phyloP scores from a whole-genome alignment of 2,888 invertebrate genomes.

The Gandaritis pyraliata region DNA sequence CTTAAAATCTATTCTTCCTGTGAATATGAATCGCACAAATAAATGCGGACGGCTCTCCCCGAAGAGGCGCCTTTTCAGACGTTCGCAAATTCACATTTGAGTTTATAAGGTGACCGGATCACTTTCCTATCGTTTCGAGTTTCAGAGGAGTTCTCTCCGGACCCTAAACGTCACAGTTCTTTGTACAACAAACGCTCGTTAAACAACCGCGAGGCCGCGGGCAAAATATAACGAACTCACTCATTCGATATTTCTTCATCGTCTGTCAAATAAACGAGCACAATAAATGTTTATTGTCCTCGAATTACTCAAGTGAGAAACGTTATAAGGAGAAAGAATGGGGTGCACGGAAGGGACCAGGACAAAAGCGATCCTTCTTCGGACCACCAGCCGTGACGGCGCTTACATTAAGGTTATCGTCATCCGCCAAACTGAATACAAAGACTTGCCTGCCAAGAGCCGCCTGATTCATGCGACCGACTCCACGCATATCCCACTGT shows the following conservation, averaged over 20 bases:
- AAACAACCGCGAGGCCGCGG: slow-evolving; percentile 58
- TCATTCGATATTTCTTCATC: slow-evolving; percentile 79
- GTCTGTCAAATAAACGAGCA: slow-evolving; percentile 80
- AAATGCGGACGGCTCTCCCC: slow-evolving; percentile 66
- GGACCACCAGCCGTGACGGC: slow-evolving; percentile 81
- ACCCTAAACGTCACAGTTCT: slow-evolving; percentile 49
- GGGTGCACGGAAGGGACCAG: slow-evolving; percentile 76
- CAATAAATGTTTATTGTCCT: slow-evolving; percentile 83
- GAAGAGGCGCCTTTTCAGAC: slow-evolving; percentile 60
- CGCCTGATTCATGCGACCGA: slow-evolving; percentile 77
- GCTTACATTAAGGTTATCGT: slow-evolving; percentile 84
- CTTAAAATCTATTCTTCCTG: slow-evolving; percentile 68
- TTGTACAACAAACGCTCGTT: slow-evolving; percentile 59
- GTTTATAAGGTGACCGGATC: slow-evolving; percentile 61
- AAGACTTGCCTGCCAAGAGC: slow-evolving; percentile 70
- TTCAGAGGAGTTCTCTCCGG: slow-evolving; percentile 46
- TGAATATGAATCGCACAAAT: slow-evolving; percentile 67
- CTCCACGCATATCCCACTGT: slow-evolving; percentile 70
- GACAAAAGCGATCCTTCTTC: slow-evolving; percentile 82
- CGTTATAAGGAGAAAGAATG: slow-evolving; percentile 81
- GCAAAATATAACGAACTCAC: slow-evolving; percentile 70
- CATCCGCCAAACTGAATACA: slow-evolving; percentile 82
- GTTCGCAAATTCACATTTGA: slow-evolving; percentile 64
- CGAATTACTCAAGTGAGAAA: slow-evolving; percentile 83
- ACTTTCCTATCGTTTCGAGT: slow-evolving; percentile 58